A percentile compares a stretch with the other conserved stretches of the same genome.
Conservation (phyloP, 2,113 vertebrate genomes). For the Macroglossus sobrinus region DNA sequence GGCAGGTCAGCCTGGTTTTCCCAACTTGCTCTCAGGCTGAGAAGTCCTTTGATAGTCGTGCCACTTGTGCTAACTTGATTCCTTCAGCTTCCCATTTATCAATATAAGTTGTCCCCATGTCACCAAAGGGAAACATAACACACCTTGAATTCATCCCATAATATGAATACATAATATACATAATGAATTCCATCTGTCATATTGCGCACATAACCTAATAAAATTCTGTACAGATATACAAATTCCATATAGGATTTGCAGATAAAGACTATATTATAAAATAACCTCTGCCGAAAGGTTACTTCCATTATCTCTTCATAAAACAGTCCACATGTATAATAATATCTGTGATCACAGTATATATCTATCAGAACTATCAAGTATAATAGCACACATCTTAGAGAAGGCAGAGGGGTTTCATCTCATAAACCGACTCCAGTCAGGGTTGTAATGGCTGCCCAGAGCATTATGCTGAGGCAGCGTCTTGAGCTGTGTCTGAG, state of each 20-base stretch:
- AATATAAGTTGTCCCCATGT: background rate
- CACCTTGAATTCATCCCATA: background rate
- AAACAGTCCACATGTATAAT: background rate
- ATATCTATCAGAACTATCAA: conserved; percentile 25
- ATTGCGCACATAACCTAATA: background rate
- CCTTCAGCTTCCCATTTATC: background rate
- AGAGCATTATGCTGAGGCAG: background rate
- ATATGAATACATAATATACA: background rate
- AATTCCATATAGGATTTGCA: background rate
- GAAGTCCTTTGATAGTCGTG: background rate
- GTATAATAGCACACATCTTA: background rate
- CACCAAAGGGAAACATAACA: background rate
- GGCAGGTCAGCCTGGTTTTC: background rate
- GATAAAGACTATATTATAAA: background rate
- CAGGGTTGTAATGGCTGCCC: background rate
- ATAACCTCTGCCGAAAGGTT: background rate
- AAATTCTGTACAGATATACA: background rate
- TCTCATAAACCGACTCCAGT: background rate
- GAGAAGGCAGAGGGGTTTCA: background rate
- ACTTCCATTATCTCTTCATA: conserved; percentile 10
- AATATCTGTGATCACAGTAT: background rate
- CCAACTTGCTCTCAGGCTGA: background rate
- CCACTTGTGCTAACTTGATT: background rate
- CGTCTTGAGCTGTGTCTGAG: background rate
- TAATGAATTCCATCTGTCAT: background rate